Base-by-base conservation (phyloP, 1,140 invertebrate species). In the Drosophila ohnishii region DNA sequence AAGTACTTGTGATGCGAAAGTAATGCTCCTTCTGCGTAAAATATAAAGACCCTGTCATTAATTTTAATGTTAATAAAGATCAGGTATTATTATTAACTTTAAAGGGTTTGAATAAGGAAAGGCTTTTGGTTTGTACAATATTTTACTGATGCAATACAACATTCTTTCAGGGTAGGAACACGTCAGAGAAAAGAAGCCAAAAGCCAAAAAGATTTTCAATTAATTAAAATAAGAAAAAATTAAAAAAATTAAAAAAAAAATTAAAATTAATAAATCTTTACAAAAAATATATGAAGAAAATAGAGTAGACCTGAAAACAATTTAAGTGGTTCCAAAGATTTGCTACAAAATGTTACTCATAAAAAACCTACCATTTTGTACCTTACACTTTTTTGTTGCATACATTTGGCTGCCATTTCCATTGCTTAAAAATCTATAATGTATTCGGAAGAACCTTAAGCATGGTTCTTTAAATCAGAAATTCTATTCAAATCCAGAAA, bases 1-100 rank as follows among this genome's bases (percentile, higher is more conserved):
- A 75, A 75, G 73, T 75, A 67, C 71, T 66, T 75, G 73, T 75
- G 71, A 75, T 75, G 71, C 72, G 14, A 57, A 65, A 65, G 47
- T 39, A 73, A 75, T 75, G 61, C 73, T 75, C 73, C 51, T 44
- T 42, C 42, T 50, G 28, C 37, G 6, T 3, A 65, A 67, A 66
- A 55, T 37, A 59, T 19, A 53, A 50, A 32, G 51, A 53, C 48
- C 59, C 56, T 65, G 47, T 67, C 60, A 59, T 66, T 58, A 58
- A 22, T 60, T 35, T 37, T 55, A 55, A 37, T 37, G 14, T 55
- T n/a, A 55, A 55, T 55, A 55, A 55, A 55, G 8, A 55, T 55
- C 51, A 55, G 51, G 51, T n/a, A 55, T 53, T 35, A 53, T 14
- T 53, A 53, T 55, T 22, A 35, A 22, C 10, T 14, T 1, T 2